Percentiles rank a stretch among this genome's conserved stretches.
Evolutionary conservation across 2,797 vertebrate species (phyloP).

Genomic region (Yasuhikotakia modesta): DNA sequence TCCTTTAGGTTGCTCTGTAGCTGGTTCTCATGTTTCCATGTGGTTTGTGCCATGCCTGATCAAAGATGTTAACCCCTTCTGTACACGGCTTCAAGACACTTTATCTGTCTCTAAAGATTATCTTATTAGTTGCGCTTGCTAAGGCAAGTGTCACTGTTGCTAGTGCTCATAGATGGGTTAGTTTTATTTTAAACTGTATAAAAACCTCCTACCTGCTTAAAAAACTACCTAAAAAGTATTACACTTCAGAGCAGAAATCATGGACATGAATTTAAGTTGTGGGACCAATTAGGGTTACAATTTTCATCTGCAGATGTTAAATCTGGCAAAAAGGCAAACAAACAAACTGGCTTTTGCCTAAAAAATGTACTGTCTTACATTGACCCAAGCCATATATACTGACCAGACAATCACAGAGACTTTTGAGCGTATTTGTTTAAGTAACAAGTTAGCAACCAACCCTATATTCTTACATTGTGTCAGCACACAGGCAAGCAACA

Average conservation of each 20-base stretch:
- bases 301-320: neutral
- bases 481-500: neutral
- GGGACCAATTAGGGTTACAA: neutral
- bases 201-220: too few species aligned
- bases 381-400: neutral
- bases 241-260: neutral
- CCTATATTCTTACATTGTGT: neutral
- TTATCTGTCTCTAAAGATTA: neutral
- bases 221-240: neutral
- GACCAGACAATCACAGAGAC: neutral
- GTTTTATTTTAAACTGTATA: neutral
- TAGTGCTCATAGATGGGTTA: neutral
- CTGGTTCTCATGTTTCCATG: conserved; percentile 35
- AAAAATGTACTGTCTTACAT: neutral
- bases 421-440: neutral
- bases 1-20: conserved; percentile 40
- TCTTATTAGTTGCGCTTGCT: neutral
- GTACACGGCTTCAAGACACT: neutral
- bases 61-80: conserved; percentile 32
- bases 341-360: too few species aligned
- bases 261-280: neutral
- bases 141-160: too few species aligned
- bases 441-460: neutral
- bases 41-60: conserved; percentile 13
- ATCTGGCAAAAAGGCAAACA: neutral